Conservation (phyloP, 2,888 invertebrate genomes). For the Eurytoma californica region DNA sequence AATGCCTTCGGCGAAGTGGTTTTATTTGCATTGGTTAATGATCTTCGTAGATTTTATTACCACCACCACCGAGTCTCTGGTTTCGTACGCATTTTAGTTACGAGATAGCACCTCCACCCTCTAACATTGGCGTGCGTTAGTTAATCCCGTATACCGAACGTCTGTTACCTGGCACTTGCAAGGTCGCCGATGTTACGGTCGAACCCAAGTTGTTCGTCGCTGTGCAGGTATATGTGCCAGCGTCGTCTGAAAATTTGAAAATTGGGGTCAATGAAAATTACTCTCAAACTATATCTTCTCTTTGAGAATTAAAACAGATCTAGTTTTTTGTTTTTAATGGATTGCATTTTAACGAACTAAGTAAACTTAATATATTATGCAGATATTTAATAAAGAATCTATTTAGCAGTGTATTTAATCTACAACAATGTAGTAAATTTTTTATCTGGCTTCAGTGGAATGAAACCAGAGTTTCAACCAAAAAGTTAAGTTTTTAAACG, state of each 20-base stretch:
- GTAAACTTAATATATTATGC: no score
- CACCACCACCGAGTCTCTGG: conserved; percentile 61
- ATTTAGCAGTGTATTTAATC: no score
- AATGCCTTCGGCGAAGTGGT: conserved; percentile 9
- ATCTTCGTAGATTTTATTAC: conserved; percentile 51
- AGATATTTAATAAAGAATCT: no score
- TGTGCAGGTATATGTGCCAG: conserved; percentile 85
- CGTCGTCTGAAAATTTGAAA: conserved; percentile 80
- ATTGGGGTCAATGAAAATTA: conserved; percentile 29
- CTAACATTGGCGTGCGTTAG: conserved; percentile 59
- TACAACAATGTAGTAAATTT: no score
- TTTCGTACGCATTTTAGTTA: conserved; percentile 57
- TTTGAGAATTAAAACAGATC: no score
- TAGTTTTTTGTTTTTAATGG: no score
- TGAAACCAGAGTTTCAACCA: no score
- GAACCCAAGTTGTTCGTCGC: conserved; percentile 84
- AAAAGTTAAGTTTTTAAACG: no score
- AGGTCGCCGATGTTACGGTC: conserved; percentile 80
- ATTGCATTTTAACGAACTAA: no score
- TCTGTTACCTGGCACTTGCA: conserved; percentile 84
- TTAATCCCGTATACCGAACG: conserved; percentile 73
- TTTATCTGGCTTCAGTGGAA: no score
- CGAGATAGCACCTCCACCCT: conserved; percentile 61
- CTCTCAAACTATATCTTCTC: not conserved
- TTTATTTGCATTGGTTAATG: conserved; percentile 4